Evolutionary conservation across 2,888 invertebrate genomes (phyloP).

Genomic region (Chymomyza amoena): DNA sequence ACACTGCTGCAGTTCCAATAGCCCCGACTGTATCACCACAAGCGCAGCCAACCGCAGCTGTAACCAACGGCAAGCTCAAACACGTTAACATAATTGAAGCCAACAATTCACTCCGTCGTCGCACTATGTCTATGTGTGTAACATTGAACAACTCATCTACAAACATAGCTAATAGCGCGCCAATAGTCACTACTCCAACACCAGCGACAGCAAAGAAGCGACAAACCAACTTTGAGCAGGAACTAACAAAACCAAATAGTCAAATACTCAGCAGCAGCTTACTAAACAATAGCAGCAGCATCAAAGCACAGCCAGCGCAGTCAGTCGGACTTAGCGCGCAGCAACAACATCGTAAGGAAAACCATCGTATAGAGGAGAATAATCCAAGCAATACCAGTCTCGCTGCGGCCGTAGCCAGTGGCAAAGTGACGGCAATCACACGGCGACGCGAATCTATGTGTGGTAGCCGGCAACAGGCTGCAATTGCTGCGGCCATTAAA

Average conservation of each 20-base stretch:
- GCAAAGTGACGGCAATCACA: slow-evolving; percentile 55
- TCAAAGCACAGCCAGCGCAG: slow-evolving; percentile 6
- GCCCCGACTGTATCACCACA: background rate
- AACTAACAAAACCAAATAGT: slow-evolving; percentile 60
- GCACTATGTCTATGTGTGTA: slow-evolving; percentile 63
- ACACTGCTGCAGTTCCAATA: slow-evolving; percentile 1
- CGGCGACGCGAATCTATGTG: slow-evolving; percentile 66
- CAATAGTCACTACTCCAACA: slow-evolving; percentile 35
- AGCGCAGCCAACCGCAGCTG: slow-evolving; percentile 6
- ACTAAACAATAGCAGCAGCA: slow-evolving; percentile 46
- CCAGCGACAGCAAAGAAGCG: slow-evolving; percentile 65
- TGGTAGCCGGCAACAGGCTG: slow-evolving; percentile 54
- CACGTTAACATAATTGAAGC: slow-evolving; percentile 33
- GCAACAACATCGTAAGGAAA: slow-evolving; percentile 59
- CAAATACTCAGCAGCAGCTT: slow-evolving; percentile 63
- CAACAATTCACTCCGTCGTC: slow-evolving; percentile 49
- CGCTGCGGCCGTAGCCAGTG: slow-evolving; percentile 54
- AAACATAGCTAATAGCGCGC: background rate
- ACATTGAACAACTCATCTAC: slow-evolving; percentile 28
- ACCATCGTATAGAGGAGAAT: slow-evolving; percentile 39
- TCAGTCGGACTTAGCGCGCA: slow-evolving; percentile 9
- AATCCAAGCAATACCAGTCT: slow-evolving; percentile 39
- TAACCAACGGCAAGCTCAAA: slow-evolving; percentile 54
- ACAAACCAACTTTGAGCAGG: slow-evolving; percentile 80
- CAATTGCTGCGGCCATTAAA: slow-evolving; percentile 52